These are phyloP conservation scores for Tenebrio molitor DNA, from an alignment of 1,140 invertebrate species.

Conservation along the genomic window DNA sequence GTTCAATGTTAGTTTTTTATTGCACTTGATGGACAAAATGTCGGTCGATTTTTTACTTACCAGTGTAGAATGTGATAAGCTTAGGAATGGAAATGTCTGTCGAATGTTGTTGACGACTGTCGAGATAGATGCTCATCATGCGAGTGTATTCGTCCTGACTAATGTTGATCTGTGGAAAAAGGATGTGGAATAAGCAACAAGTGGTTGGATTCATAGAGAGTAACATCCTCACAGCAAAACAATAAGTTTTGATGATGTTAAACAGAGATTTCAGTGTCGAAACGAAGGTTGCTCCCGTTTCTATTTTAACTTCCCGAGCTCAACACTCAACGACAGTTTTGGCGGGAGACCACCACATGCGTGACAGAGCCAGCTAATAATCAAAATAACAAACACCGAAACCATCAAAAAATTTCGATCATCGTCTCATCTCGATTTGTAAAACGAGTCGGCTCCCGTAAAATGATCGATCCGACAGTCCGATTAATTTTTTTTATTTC, in stretches of 20 bases:
- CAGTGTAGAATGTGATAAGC: constrained; percentile 60
- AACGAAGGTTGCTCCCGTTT: constrained; percentile 42
- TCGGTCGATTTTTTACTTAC: constrained; percentile 57
- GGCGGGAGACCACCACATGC: constrained; percentile 19
- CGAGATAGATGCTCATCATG: constrained; percentile 61
- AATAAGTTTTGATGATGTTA: constrained; percentile 29
- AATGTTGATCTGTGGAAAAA: constrained; percentile 61
- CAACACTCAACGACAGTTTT: constrained; percentile 22
- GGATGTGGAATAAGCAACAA: constrained; percentile 47
- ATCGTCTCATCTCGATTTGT: too few relatives aligned
- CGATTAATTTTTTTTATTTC: too few relatives aligned
- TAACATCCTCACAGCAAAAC: constrained; percentile 30
- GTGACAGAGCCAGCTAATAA: background rate
- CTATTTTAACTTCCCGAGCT: constrained; percentile 47
- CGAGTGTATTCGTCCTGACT: constrained; percentile 62
- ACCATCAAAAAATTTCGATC: background rate
- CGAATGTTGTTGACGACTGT: constrained; percentile 48
- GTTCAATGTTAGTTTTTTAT: too few relatives aligned
- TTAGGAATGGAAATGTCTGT: constrained; percentile 55
- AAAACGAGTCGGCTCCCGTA: too few relatives aligned
- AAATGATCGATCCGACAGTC: too few relatives aligned
- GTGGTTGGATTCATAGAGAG: constrained; percentile 41
- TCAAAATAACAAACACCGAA: constrained; percentile 2
- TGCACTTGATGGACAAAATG: too few relatives aligned
- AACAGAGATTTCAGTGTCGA: constrained; percentile 22